Conservation (phyloP, 2,113 vertebrate genomes). For the Actenoides hombroni region DNA sequence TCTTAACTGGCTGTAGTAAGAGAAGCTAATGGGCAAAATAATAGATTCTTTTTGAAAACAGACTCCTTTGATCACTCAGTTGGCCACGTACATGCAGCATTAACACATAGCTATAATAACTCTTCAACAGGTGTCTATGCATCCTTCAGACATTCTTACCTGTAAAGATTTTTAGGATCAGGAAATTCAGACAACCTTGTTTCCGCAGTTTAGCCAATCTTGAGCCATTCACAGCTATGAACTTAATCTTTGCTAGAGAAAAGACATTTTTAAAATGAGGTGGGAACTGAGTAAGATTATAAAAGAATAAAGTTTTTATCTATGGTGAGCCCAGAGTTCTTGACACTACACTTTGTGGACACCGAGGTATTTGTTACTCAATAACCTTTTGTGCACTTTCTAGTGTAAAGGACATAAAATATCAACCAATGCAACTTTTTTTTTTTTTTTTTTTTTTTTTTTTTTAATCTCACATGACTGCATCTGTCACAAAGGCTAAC, state of each 20-base stretch:
- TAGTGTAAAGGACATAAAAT: constrained; percentile 58
- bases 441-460: neutral
- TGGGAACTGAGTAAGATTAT: neutral
- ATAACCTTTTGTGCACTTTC: constrained; percentile 39
- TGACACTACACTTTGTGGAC: neutral
- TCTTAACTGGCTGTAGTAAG: neutral
- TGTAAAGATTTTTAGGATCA: neutral
- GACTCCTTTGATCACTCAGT: neutral
- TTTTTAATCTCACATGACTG: constrained; percentile 26
- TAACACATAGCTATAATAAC: rapidly evolving
- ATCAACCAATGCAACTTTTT: neutral
- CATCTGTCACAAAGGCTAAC: constrained; percentile 26
- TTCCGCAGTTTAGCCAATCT: neutral
- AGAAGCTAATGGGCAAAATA: neutral
- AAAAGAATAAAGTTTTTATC: neutral
- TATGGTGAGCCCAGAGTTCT: neutral
- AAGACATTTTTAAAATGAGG: neutral
- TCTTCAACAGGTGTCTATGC: rapidly evolving
- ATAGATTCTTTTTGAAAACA: neutral
- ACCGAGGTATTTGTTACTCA: constrained; percentile 22
- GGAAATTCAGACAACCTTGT: neutral
- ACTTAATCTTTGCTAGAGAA: neutral
- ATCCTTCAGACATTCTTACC: neutral
- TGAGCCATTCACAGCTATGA: neutral
- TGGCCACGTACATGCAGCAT: rapidly evolving